Percentiles rank a stretch among this genome's conserved stretches.
Conservation (phyloP, 1,140 invertebrate species). For the Vanessa tameamea region DNA sequence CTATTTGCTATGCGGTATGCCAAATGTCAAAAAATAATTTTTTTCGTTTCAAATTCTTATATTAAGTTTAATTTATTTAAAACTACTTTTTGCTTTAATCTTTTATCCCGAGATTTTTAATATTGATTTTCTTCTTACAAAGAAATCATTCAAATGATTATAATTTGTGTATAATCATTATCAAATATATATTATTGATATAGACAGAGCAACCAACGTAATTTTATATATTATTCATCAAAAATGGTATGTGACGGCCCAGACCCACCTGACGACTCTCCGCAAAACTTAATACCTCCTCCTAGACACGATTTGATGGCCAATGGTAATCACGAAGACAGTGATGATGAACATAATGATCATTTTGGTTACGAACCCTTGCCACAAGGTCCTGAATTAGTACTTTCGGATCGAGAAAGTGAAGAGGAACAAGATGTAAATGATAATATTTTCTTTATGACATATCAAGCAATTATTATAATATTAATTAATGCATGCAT, state of each 20-base stretch:
- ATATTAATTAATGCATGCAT: conserved; percentile 6
- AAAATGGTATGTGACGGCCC: conserved; percentile 73
- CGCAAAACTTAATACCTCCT: conserved; percentile 66
- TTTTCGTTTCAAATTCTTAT: too few relatives aligned
- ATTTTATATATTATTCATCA: background rate
- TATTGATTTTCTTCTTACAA: too few relatives aligned
- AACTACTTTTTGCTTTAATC: too few relatives aligned
- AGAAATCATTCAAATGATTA: too few relatives aligned
- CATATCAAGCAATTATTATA: background rate
- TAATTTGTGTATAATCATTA: too few relatives aligned
- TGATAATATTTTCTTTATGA: background rate
- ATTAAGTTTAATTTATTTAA: too few relatives aligned
- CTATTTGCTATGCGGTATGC: too few relatives aligned
- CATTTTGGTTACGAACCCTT: conserved; percentile 71
- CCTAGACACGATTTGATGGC: conserved; percentile 61
- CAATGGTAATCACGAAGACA: conserved; percentile 66
- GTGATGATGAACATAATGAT: conserved; percentile 70
- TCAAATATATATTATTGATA: too few relatives aligned
- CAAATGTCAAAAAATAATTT: too few relatives aligned
- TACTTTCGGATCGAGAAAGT: conserved; percentile 53
- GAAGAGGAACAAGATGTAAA: conserved; percentile 56
- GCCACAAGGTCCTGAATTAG: conserved; percentile 67
- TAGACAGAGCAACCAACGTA: too few relatives aligned
- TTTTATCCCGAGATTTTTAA: too few relatives aligned
- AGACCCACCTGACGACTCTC: conserved; percentile 68